Evolutionary conservation across 2,113 vertebrate species (phyloP).

Genomic region (Spea bombifrons): DNA sequence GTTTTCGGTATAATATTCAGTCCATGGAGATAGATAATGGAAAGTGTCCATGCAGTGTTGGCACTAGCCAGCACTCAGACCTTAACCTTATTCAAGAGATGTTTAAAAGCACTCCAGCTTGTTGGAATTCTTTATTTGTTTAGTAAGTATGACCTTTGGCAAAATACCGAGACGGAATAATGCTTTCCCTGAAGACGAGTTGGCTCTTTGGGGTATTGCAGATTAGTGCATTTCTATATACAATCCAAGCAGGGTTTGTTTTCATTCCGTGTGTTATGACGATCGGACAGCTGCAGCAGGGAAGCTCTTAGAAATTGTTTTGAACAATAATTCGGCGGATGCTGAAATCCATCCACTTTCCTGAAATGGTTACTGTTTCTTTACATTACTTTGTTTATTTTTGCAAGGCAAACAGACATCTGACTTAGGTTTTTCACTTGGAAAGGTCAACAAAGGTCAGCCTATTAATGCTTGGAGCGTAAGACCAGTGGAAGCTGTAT

Average conservation of each 20-base stretch:
- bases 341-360: neutral
- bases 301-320: neutral
- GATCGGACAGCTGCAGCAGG: neutral
- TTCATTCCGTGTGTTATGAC: constrained; percentile 16
- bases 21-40: no score
- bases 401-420: neutral
- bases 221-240: constrained; percentile 6
- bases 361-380: neutral
- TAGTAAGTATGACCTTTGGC: constrained; percentile 28
- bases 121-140: constrained; percentile 31
- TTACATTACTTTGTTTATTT: neutral
- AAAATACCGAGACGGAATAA: constrained; percentile 32
- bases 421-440: neutral
- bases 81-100: neutral
- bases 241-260: neutral
- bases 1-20: no score
- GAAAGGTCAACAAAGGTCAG: neutral
- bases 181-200: neutral
- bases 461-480: neutral
- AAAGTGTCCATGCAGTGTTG: no score
- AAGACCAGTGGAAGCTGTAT: no score
- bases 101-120: constrained; percentile 15
- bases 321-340: neutral
- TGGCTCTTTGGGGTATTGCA: constrained; percentile 20
- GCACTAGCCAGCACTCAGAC: neutral